Conservation (phyloP, 2,113 vertebrate species). For the Nesogale talazaci region DNA sequence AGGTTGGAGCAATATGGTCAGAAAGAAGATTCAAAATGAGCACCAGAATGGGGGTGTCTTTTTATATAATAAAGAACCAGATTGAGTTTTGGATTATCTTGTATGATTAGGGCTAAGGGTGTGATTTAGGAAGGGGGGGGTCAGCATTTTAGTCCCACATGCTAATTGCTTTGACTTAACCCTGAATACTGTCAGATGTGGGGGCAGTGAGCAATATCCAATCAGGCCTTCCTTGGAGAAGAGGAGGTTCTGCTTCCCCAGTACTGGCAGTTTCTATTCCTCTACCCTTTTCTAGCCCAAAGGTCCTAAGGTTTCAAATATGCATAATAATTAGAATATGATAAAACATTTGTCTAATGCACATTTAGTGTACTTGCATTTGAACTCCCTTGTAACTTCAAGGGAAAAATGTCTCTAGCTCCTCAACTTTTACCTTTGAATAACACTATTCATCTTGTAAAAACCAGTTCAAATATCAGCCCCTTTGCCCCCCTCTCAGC, state of each 20-base stretch:
- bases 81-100: not conserved
- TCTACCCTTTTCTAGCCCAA: not conserved
- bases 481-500: not conserved
- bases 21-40: constrained; percentile 11
- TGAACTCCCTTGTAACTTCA: not conserved
- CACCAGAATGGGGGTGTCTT: constrained; percentile 30
- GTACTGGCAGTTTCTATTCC: not conserved
- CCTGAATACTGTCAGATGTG: not conserved
- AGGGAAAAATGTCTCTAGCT: constrained; percentile 2
- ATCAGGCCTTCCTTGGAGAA: not conserved
- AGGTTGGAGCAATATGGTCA: not conserved
- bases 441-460: not conserved
- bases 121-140: not conserved
- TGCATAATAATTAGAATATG: not conserved
- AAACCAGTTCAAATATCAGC: constrained; percentile 12
- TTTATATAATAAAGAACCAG: constrained; percentile 4
- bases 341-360: not conserved
- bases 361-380: no score
- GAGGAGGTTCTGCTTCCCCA: not conserved
- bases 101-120: not conserved
- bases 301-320: not conserved
- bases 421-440: not conserved
- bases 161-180: not conserved
- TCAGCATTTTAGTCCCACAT: not conserved
- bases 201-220: not conserved